phyloP scores from a whole-genome alignment of 92 coral and sea anemone species.

The Pocillopora grandis region DNA sequence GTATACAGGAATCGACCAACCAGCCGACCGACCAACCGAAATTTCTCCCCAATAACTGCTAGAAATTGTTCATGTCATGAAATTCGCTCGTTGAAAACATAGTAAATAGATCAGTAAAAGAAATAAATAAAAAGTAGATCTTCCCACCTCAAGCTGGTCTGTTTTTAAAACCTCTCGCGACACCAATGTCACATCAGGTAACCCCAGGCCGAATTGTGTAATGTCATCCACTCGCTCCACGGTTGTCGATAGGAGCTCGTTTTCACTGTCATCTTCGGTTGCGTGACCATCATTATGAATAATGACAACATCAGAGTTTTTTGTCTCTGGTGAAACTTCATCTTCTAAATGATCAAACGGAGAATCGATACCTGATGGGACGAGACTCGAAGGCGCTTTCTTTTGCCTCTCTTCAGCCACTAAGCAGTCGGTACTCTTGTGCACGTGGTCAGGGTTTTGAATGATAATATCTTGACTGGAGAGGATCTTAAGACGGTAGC shows the following conservation, averaged over 20 bases:
- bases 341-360: neutral
- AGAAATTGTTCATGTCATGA: too few relatives aligned
- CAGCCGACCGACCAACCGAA: too few relatives aligned
- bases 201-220: neutral
- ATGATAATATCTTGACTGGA: neutral
- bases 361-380: conserved; percentile 21
- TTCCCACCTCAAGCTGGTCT: conserved; percentile 25
- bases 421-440: conserved; percentile 26
- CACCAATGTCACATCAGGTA: conserved; percentile 6
- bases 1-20: too few relatives aligned
- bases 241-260: neutral
- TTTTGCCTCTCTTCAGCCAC: neutral
- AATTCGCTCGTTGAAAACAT: too few relatives aligned
- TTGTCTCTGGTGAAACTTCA: neutral
- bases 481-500: conserved; percentile 11
- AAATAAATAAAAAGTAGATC: neutral
- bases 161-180: neutral
- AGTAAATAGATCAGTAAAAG: too few relatives aligned
- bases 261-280: neutral
- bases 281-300: neutral
- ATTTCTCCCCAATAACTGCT: too few relatives aligned
- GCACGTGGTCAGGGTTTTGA: neutral
- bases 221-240: conserved; percentile 15
- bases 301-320: neutral
- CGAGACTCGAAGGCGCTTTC: neutral